Evolutionary conservation across 2,113 vertebrate species (phyloP).

Genomic region (human (Homo sapiens)): DNA sequence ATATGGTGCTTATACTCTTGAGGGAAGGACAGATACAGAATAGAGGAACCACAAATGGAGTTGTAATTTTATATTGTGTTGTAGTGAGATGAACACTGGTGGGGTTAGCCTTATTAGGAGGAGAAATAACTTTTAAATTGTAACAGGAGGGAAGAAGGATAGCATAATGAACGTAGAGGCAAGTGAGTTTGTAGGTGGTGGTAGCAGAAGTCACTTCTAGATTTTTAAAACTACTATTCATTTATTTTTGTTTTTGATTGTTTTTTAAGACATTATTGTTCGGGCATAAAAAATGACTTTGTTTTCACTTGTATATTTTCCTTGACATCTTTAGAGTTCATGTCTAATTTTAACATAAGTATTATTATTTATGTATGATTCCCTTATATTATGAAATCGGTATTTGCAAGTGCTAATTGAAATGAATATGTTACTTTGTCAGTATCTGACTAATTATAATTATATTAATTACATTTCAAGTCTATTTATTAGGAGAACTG

Average conservation of each 20-base stretch:
- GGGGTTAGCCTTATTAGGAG: not conserved
- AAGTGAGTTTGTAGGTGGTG: not conserved
- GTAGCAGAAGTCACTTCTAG: not conserved
- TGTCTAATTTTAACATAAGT: not conserved
- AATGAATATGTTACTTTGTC: not conserved
- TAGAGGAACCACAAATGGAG: not conserved
- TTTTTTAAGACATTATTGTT: slow-evolving; percentile 19
- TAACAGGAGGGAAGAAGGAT: not conserved
- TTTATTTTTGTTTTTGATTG: not conserved
- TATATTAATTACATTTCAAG: slow-evolving; percentile 1
- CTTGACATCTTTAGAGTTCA: not conserved
- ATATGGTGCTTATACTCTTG: not conserved
- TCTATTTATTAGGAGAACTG: not conserved
- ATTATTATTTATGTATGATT: not conserved
- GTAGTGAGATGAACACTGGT: not conserved
- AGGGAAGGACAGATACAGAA: not conserved
- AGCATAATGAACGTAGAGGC: not conserved
- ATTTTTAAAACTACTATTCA: not conserved
- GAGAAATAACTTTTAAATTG: not conserved
- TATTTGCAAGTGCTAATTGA: not conserved
- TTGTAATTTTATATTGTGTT: not conserved
- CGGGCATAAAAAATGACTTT: not conserved
- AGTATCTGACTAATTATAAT: not conserved
- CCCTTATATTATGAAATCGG: not conserved
- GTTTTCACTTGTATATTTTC: not conserved